Conservation (phyloP, 2,888 invertebrate genomes). For the Ennomos erosarius region DNA sequence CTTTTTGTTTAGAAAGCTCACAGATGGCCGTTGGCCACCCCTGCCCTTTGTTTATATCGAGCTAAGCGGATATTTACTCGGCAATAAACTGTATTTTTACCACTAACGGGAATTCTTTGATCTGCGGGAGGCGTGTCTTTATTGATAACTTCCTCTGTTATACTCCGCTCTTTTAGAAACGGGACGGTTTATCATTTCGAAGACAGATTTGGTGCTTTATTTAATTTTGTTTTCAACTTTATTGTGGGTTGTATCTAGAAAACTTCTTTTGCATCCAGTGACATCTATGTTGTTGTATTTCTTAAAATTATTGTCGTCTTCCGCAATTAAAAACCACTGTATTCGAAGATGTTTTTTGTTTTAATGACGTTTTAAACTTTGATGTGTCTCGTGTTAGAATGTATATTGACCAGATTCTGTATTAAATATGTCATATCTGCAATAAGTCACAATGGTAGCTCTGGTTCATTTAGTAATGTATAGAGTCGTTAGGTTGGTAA, state of each 20-base stretch:
- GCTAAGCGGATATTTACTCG: constrained; percentile 56
- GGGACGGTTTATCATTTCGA: constrained; percentile 28
- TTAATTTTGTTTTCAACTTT: constrained; percentile 27
- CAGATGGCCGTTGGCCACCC: constrained; percentile 6
- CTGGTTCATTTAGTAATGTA: too few relatives aligned
- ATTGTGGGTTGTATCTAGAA: constrained; percentile 15
- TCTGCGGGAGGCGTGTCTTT: constrained; percentile 35
- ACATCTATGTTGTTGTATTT: constrained; percentile 22
- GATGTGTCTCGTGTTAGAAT: too few relatives aligned
- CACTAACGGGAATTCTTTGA: constrained; percentile 49
- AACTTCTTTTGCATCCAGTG: constrained; percentile 19
- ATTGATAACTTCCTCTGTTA: constrained; percentile 44
- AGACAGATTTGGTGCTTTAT: constrained; percentile 25
- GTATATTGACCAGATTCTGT: too few relatives aligned
- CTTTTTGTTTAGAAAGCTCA: neutral
- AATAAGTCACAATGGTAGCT: too few relatives aligned
- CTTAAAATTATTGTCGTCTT: constrained; percentile 6
- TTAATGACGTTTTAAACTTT: neutral
- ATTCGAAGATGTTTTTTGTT: neutral
- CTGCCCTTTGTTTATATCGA: constrained; percentile 33
- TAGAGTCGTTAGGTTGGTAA: too few relatives aligned
- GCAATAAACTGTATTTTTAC: constrained; percentile 70
- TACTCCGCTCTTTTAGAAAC: constrained; percentile 20
- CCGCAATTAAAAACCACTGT: neutral
- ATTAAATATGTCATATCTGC: too few relatives aligned